Base-by-base conservation (phyloP, 2,113 vertebrate genomes). In the Sapajus apella region DNA sequence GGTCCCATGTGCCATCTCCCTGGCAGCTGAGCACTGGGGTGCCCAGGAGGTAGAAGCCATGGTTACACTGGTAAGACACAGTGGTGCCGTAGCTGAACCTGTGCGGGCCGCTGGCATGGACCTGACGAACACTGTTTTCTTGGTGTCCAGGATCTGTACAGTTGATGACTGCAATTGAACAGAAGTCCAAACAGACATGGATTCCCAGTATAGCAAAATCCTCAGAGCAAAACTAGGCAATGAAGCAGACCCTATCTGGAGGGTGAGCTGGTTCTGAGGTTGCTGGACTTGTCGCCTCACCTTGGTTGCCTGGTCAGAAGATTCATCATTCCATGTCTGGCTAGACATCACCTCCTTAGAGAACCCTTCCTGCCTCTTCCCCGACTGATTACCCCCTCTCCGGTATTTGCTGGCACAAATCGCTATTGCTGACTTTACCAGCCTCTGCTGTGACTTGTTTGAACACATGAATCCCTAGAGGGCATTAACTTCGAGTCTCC, bases 1-100 rank as follows among this genome's bases (percentile, higher is more conserved):
- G 99, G 97, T 99, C 99, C 99, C 99, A 99, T 6, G 99, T 99
- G 96, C 99, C 99, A 35, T 99, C 99, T 1, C 99, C 99, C 98
- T 99, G 99, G 98, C 99, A 99, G 90, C 99, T 99, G 94, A 99
- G 99, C 55, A 99, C 99, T n/a, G 99, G 99, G 23, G 99, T 99
- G 50, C 99, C 99, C 98, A 99, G 95, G 47, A 99, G 98, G 98
- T 99, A 99, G 98, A 99, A 99, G 58, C 99, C 99, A 0, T 99
- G 99, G 98, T 98, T 99, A 98, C 99, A 99, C 94, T 99, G 99
- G 97, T 99, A 99, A 0, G 99, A 99, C 96, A 99, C 99, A 0
- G 99, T 98, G 64, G 99, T 99, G 98, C 99, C 99, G 50, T 99
- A 99, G 98, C 99, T 99, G 99, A 99, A 99, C 92, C 99, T 98